These are phyloP conservation scores for Hippocampus comes DNA, from an alignment of 2,113 vertebrate genomes.

Conservation along the genomic window DNA sequence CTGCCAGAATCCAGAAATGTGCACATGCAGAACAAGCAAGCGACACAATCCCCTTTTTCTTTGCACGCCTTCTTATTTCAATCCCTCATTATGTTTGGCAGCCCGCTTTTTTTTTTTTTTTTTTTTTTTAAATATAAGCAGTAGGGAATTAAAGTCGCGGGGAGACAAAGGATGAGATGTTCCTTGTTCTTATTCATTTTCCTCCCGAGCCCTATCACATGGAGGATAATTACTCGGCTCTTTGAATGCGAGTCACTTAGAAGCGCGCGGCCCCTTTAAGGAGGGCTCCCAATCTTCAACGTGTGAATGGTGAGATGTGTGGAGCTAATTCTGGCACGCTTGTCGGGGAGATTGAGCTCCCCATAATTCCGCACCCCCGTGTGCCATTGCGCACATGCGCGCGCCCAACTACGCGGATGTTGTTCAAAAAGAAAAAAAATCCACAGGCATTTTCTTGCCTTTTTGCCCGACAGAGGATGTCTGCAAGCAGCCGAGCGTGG, in stretches of 20 bases:
- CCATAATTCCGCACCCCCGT: too few relatives aligned
- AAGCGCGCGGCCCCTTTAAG: slow-evolving; percentile 18
- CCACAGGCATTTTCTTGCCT: neutral
- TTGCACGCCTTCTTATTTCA: slow-evolving; percentile 38
- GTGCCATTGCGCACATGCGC: slow-evolving; percentile 5
- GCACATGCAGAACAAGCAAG: slow-evolving; percentile 22
- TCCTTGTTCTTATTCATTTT: slow-evolving; percentile 46
- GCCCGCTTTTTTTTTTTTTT: slow-evolving; percentile 24
- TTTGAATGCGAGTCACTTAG: slow-evolving; percentile 38
- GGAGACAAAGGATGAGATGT: slow-evolving; percentile 49
- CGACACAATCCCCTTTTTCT: slow-evolving; percentile 38
- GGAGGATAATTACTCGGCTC: slow-evolving; percentile 50
- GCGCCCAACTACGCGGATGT: neutral
- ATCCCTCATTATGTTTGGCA: slow-evolving; percentile 27
- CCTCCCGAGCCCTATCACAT: slow-evolving; percentile 37
- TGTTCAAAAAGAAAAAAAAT: too few relatives aligned
- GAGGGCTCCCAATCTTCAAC: slow-evolving; percentile 12
- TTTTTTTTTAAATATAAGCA: slow-evolving; percentile 7
- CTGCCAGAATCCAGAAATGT: slow-evolving; percentile 33
- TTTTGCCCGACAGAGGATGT: neutral
- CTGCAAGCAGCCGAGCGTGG: slow-evolving; percentile 37
- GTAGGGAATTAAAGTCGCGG: slow-evolving; percentile 32
- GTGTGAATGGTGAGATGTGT: slow-evolving; percentile 12
- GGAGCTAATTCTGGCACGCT: slow-evolving; percentile 12
- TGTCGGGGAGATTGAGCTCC: neutral